Evolutionary conservation across 2,797 vertebrate genomes (phyloP).

Genomic region (Coendou prehensilis): DNA sequence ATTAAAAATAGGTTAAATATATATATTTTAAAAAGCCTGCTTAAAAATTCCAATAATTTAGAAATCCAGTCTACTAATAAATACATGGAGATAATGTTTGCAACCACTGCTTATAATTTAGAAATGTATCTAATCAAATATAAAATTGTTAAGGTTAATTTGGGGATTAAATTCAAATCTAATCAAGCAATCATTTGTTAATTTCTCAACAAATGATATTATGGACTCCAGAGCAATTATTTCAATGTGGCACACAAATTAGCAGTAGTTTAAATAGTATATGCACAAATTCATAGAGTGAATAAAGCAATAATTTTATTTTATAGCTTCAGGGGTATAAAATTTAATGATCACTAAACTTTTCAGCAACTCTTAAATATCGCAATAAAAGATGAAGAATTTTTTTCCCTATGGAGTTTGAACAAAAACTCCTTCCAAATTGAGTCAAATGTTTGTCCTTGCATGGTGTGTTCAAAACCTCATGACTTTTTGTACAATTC

Average conservation of each 20-base stretch:
- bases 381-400: conserved; percentile 50
- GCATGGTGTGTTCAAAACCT: not conserved
- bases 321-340: conserved; percentile 54
- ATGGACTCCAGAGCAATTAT: conserved; percentile 71
- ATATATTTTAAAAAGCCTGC: not conserved
- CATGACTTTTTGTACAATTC: not conserved
- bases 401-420: conserved; percentile 33
- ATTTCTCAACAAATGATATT: conserved; percentile 73
- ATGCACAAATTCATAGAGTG: conserved; percentile 49
- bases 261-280: conserved; percentile 72
- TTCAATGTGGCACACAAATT: conserved; percentile 67
- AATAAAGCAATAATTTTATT: conserved; percentile 74
- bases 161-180: conserved; percentile 64
- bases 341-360: conserved; percentile 77
- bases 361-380: conserved; percentile 61
- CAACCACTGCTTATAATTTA: conserved; percentile 55
- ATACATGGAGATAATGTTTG: conserved; percentile 6
- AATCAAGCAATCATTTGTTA: conserved; percentile 62
- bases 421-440: not conserved
- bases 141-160: conserved; percentile 12
- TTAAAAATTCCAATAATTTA: not conserved
- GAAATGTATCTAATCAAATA: not conserved
- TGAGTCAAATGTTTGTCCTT: not conserved
- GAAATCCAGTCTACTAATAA: not conserved
- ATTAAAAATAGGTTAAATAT: not conserved